Percentiles rank a stretch among this genome's conserved stretches.
phyloP scores from a whole-genome alignment of 1,140 invertebrate species.

The Macrotrachela quadricornifera region DNA sequence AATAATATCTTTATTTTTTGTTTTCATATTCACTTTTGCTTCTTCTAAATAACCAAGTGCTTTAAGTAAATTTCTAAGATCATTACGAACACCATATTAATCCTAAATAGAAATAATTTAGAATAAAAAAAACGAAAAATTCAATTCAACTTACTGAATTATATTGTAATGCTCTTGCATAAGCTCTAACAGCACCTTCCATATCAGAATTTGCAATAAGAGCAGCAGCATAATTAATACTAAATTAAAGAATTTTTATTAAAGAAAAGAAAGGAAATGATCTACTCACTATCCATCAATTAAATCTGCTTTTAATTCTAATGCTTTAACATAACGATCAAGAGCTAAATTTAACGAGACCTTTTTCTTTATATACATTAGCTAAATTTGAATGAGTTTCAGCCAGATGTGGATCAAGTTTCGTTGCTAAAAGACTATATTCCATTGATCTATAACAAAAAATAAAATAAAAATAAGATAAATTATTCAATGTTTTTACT shows the following conservation, averaged over 20 bases:
- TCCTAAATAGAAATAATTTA: slow-evolving; percentile 42
- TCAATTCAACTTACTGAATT: slow-evolving; percentile 58
- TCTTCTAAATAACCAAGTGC: slow-evolving; percentile 90
- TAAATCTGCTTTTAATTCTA: slow-evolving; percentile 92
- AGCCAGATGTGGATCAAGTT: slow-evolving; percentile 85
- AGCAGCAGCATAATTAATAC: slow-evolving; percentile 86
- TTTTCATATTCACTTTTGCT: slow-evolving; percentile 63
- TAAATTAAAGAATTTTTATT: too few relatives aligned
- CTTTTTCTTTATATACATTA: slow-evolving; percentile 91
- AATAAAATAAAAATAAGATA: slow-evolving; percentile 22
- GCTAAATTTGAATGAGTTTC: slow-evolving; percentile 97
- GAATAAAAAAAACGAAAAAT: neutral
- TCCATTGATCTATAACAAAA: slow-evolving; percentile 62
- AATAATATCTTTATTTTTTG: too few relatives aligned
- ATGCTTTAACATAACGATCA: slow-evolving; percentile 81
- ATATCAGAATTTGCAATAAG: slow-evolving; percentile 91
- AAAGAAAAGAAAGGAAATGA: too few relatives aligned
- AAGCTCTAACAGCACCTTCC: slow-evolving; percentile 95
- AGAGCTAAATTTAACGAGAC: slow-evolving; percentile 80
- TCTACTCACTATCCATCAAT: slow-evolving; percentile 68
- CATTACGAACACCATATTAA: slow-evolving; percentile 93
- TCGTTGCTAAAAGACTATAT: slow-evolving; percentile 81
- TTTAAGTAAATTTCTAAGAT: slow-evolving; percentile 96
- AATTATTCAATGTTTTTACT: slow-evolving; percentile 38
- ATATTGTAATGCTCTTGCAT: slow-evolving; percentile 92